Evolutionary conservation across 2,113 vertebrate genomes (phyloP), one percentile per base, ranked within the genome.

Genomic region (Felis chaus): DNA sequence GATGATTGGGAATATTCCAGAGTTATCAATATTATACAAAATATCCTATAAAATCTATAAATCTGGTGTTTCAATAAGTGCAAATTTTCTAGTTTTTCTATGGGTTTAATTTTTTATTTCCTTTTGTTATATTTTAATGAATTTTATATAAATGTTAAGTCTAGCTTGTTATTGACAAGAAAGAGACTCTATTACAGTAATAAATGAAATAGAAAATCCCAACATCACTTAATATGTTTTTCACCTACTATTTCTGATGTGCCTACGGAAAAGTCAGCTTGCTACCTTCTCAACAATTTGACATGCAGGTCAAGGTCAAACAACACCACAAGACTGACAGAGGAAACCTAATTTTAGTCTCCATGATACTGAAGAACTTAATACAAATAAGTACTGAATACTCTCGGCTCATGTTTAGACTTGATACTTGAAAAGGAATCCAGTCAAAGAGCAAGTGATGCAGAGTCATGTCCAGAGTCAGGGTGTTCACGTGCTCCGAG

Each of bases 301-400:
- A 93, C 94, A 97, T 83, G 33, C 7, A 95, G 61, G 80, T 98
- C 96, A 98, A 98, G 96, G 97, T 97, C 97, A 97, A 98, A 91
- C 48, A 36, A 84, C 0, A 1, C 89, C 90, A 97, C 48, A 97
- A 91, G 96, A 98, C 94, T 94, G 94, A 97, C 71, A 61, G 53
- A 97, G 74, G 81, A 97, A 97, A 83, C 65, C 97, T 98, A 98
- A 97, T 97, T 98, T 98, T 98, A 98, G 98, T 97, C 91, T 97
- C 97, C 95, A 96, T 89, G 96, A 98, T 98, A 98, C 45, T 73
- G 78, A 98, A 98, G 97, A 98, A 36, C 92, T 92, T 82, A 53
- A 57, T 87, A 91, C 89, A 97, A 97, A 98, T 0, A 36, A 98
- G 93, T 94, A 97, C 66, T 55, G 97, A 97, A 93, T 87, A 97